Conservation (phyloP, 2,888 invertebrate genomes). For the Eubasilissa splendida region DNA sequence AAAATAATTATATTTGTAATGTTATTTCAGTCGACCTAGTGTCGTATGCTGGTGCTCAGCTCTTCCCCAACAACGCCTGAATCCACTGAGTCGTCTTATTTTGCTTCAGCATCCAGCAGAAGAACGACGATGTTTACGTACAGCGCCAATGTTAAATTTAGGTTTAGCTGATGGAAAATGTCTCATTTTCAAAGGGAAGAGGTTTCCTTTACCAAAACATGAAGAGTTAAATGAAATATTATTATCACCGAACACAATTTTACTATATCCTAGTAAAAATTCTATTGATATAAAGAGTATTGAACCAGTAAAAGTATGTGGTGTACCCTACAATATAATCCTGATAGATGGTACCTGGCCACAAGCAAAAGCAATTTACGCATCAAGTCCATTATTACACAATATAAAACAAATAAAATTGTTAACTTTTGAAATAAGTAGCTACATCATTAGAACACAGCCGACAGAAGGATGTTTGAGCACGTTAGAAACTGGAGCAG, state of each 20-base stretch:
- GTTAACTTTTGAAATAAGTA: slow-evolving; percentile 80
- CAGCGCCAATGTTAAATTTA: slow-evolving; percentile 90
- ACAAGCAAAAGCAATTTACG: slow-evolving; percentile 93
- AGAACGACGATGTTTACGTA: slow-evolving; percentile 89
- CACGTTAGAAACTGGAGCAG: slow-evolving; percentile 89
- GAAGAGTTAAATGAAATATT: slow-evolving; percentile 79
- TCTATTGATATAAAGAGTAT: slow-evolving; percentile 79
- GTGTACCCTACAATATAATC: slow-evolving; percentile 81
- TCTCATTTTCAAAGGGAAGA: slow-evolving; percentile 85
- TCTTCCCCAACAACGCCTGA: slow-evolving; percentile 80
- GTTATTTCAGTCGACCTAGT: slow-evolving; percentile 79
- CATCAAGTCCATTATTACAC: slow-evolving; percentile 84
- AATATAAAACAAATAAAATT: slow-evolving; percentile 87
- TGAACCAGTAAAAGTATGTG: slow-evolving; percentile 64
- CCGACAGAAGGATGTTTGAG: slow-evolving; percentile 93
- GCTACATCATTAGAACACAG: slow-evolving; percentile 94
- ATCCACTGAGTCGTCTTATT: slow-evolving; percentile 81
- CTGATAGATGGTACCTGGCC: slow-evolving; percentile 97
- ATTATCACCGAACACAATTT: slow-evolving; percentile 77
- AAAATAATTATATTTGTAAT: background rate
- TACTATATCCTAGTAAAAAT: slow-evolving; percentile 86
- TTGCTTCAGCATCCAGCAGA: slow-evolving; percentile 95
- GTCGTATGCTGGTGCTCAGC: slow-evolving; percentile 94
- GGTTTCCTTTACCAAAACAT: slow-evolving; percentile 82
- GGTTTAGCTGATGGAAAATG: slow-evolving; percentile 84